A percentile compares a stretch with the other conserved stretches of the same genome.
Evolutionary conservation across 1,140 invertebrate genomes (phyloP).

Genomic region (Eulimnadia texana): DNA sequence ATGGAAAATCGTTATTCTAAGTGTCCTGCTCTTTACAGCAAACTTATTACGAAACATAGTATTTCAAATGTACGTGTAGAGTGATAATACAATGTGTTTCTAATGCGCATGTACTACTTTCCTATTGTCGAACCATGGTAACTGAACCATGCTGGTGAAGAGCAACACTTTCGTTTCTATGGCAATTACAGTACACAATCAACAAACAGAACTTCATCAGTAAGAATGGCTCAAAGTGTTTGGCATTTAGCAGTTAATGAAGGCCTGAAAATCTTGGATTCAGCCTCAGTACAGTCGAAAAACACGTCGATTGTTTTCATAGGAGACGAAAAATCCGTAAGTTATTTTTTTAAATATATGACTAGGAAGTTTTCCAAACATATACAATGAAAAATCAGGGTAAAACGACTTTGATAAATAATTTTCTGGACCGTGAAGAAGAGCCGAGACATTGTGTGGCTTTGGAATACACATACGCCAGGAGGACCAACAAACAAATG

Average conservation of each 20-base stretch:
- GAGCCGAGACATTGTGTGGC: constrained; percentile 59
- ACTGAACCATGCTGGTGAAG: too few relatives aligned
- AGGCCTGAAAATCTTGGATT: constrained; percentile 4
- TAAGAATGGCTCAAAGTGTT: not conserved
- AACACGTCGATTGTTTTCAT: not conserved
- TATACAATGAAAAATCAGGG: constrained; percentile 29
- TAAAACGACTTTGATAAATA: constrained; percentile 63
- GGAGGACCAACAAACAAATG: constrained; percentile 56
- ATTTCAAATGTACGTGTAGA: too few relatives aligned
- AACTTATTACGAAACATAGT: too few relatives aligned
- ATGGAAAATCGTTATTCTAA: too few relatives aligned
- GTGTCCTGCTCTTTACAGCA: too few relatives aligned
- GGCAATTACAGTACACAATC: too few relatives aligned
- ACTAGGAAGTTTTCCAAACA: constrained; percentile 1
- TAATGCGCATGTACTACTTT: too few relatives aligned
- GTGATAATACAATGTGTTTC: too few relatives aligned
- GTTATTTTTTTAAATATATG: not conserved
- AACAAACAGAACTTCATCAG: too few relatives aligned
- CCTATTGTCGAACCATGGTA: too few relatives aligned
- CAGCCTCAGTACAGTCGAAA: not conserved
- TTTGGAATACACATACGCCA: constrained; percentile 70
- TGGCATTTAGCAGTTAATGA: constrained; percentile 5
- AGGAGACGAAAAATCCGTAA: constrained; percentile 2
- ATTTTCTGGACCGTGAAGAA: constrained; percentile 68
- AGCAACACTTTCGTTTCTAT: too few relatives aligned